phyloP scores from a whole-genome alignment of 1,140 invertebrate species.

The Paralvinella palmiformis region DNA sequence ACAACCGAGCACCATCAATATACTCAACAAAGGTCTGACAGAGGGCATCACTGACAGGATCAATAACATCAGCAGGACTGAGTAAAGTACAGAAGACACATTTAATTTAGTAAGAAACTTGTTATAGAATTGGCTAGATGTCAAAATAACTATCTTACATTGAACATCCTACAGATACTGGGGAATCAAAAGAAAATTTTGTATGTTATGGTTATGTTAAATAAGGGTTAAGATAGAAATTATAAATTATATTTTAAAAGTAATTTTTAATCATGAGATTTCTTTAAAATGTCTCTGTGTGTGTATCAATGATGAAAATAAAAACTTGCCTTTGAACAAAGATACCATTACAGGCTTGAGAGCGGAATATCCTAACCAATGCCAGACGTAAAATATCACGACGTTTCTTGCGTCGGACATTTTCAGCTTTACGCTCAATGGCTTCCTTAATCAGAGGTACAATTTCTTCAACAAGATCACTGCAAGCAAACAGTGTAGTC shows the following conservation, averaged over 20 bases:
- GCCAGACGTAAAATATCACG: conserved; percentile 88
- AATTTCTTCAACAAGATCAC: conserved; percentile 94
- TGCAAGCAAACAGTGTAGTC: conserved; percentile 53
- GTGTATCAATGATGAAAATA: no score
- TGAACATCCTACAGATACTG: not conserved
- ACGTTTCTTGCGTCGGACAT: conserved; percentile 74
- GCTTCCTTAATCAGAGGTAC: conserved; percentile 86
- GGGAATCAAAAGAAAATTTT: no score
- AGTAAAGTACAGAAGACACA: conserved; percentile 27
- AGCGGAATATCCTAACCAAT: conserved; percentile 81
- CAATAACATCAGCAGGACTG: conserved; percentile 71
- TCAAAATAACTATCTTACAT: not conserved
- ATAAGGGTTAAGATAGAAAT: no score
- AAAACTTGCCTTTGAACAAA: conserved; percentile 74
- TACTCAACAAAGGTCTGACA: conserved; percentile 88
- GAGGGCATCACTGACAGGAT: conserved; percentile 72
- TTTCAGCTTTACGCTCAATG: conserved; percentile 96
- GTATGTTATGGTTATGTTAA: no score
- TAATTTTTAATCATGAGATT: no score
- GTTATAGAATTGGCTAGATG: not conserved
- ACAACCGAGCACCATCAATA: conserved; percentile 85
- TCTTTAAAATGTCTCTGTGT: no score
- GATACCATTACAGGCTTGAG: conserved; percentile 86
- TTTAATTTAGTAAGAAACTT: not conserved
- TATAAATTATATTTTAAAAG: no score